Evolutionary conservation across 2,113 vertebrate genomes (phyloP), one percentile per base, ranked within the genome.

Genomic region (Daboia siamensis): DNA sequence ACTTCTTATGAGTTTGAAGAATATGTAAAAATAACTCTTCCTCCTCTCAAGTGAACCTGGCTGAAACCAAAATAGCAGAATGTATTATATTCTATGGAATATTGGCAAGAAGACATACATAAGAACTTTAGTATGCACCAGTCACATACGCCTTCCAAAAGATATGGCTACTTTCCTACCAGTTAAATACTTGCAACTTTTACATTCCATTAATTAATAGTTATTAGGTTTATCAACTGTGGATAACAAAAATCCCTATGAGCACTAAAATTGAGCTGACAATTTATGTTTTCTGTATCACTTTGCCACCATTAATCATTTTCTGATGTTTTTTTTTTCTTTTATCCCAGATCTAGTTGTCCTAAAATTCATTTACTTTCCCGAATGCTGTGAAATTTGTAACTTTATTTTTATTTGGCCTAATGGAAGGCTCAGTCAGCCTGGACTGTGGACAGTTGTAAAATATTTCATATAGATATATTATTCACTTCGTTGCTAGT

Each of bases 401-500:
- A 20, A 1, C 33, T 80, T 80, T 80, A 80, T 20, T 80, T 80
- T 80, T 74, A 80, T 80, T 39, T 80, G 33, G 6, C 15, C 20
- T 88, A 88, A 86, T 26, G n/a, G 9, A 93, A 87, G 15, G 84
- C 64, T 93, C 61, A 8, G 11, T 56, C 57, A 24, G 1, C 87
- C 44, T 90, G 93, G 64, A 20, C 86, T 7, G 55, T 9, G 91
- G 24, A 92, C 91, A 84, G 33, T 7, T 51, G 52, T 9, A 52
- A 92, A 95, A 90, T 48, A 13, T 39, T 94, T 56, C 56, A 56
- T 39, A 44, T 90, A 56, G 54, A 90, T 51, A 55, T 0, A 1
- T n/a, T 33, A 9, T 23, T 88, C 51, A 24, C 54, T 93, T 88
- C 24, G n/a, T 92, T 93, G 57, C 24, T 84, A 61, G 92, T 86